phyloP scores from a whole-genome alignment of 2,113 vertebrate species.

The Apistogramma diplotaenia region DNA sequence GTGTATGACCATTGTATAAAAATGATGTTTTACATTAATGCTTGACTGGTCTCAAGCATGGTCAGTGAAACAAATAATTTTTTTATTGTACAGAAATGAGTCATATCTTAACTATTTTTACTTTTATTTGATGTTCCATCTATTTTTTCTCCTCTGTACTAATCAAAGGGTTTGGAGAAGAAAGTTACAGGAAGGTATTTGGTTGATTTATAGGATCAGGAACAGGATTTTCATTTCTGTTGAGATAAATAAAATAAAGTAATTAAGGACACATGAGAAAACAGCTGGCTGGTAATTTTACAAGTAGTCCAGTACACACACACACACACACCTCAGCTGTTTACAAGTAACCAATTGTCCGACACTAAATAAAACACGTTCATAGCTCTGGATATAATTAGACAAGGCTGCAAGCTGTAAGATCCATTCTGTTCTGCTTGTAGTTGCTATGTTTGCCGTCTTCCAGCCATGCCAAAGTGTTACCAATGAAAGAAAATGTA shows the following conservation, averaged over 20 bases:
- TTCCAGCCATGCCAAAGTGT: not conserved
- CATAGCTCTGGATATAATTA: constrained; percentile 8
- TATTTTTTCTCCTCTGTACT: constrained; percentile 3
- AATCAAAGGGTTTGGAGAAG: not conserved
- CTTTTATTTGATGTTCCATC: constrained; percentile 35
- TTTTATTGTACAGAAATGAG: constrained; percentile 64
- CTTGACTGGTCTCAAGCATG: constrained; percentile 83
- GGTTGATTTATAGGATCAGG: not conserved
- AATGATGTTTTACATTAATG: constrained; percentile 68
- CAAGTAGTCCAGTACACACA: not conserved
- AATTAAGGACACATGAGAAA: not conserved
- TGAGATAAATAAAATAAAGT: not conserved
- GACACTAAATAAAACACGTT: not conserved
- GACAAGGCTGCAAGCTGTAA: constrained; percentile 62
- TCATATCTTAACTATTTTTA: constrained; percentile 47
- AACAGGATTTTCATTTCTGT: not conserved
- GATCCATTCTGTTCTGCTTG: constrained; percentile 40
- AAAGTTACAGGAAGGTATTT: not conserved
- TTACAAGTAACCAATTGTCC: not conserved
- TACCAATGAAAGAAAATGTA: not conserved
- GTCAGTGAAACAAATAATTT: constrained; percentile 61
- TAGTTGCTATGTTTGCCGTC: constrained; percentile 47
- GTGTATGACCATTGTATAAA: constrained; percentile 58
- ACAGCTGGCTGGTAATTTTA: not conserved
- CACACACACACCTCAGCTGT: not conserved